Evolutionary conservation across 2,797 vertebrate species (phyloP), one percentile per base, ranked within the genome.

Genomic region (Crenuchus spilurus): DNA sequence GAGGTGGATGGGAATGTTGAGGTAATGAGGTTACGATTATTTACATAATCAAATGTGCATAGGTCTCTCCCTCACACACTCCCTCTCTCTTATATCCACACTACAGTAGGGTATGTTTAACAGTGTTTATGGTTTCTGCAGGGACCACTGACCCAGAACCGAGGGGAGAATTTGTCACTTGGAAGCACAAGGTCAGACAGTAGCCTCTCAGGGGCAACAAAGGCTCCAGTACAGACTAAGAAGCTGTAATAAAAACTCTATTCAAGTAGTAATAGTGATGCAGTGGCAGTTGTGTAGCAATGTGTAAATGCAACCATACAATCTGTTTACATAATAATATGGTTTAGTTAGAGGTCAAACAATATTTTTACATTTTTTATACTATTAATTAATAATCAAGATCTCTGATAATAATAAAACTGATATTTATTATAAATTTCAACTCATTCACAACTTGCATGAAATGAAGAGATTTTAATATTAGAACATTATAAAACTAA

Each of bases 71-170:
- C 54, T 31, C 20, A 10, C 48, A 72, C 67, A 48, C 71, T 3
- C 33, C 28, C 69, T 24, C 65, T 22, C 54, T 31, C 20, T 8
- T 42, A 72, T 64, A 48, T 69, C 73, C 76, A 72, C 69, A 61
- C 58, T 52, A 24, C 30, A 20, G 42, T 18, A n/a, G 60, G 49
- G 76, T 57, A 78, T 72, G 76, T 75, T 78, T 70, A 72, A 84
- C 57, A 66, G 78, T 66, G 83, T 79, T 83, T 75, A 84, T 68
- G 78, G 68, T 77, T 61, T 39, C 55, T 55, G 60, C 70, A 61
- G 83, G 74, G 84, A 73, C 62, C 44, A 46, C 51, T 72, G 78
- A 78, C 69, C 77, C 73, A 74, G 64, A 86, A 76, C 37, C 18
- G n/a, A 68, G 60, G 79, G 41, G 30, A 9, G 30, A 33, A 57